phyloP scores from a whole-genome alignment of 2,888 invertebrate species.

The Villa cingulata region DNA sequence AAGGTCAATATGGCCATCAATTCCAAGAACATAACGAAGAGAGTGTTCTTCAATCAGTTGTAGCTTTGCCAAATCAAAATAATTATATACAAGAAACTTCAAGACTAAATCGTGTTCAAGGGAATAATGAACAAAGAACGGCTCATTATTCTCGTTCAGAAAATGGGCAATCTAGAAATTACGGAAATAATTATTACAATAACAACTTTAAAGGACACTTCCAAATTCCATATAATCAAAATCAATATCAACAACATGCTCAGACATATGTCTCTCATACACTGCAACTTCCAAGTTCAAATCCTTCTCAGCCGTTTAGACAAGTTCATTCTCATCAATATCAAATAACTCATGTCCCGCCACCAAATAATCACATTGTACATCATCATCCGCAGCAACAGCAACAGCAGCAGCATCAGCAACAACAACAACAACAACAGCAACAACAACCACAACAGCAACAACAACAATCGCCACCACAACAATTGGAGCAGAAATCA shows the following conservation, averaged over 20 bases:
- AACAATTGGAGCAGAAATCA: constrained; percentile 4
- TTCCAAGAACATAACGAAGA: constrained; percentile 44
- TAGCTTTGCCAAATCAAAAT: constrained; percentile 36
- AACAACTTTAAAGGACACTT: not conserved
- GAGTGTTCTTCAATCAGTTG: constrained; percentile 50
- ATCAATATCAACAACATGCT: constrained; percentile 3
- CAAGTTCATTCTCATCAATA: constrained; percentile 17
- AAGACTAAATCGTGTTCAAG: not conserved
- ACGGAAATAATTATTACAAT: not conserved
- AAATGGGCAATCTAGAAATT: constrained; percentile 1
- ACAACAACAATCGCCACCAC: constrained; percentile 4
- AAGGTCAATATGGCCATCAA: constrained; percentile 33
- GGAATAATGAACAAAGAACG: not conserved
- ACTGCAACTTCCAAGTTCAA: constrained; percentile 9
- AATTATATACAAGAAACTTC: constrained; percentile 1
- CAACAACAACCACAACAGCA: not conserved
- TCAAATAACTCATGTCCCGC: constrained; percentile 22
- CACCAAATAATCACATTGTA: constrained; percentile 16
- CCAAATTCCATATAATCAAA: not conserved
- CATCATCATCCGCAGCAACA: constrained; percentile 4
- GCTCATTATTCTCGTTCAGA: not conserved
- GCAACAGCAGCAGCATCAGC: constrained; percentile 8
- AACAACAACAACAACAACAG: constrained; percentile 1
- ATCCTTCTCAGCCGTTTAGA: constrained; percentile 14
- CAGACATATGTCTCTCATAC: constrained; percentile 11